phyloP scores from a whole-genome alignment of 2,797 vertebrate species.

The Crax fasciolata region DNA sequence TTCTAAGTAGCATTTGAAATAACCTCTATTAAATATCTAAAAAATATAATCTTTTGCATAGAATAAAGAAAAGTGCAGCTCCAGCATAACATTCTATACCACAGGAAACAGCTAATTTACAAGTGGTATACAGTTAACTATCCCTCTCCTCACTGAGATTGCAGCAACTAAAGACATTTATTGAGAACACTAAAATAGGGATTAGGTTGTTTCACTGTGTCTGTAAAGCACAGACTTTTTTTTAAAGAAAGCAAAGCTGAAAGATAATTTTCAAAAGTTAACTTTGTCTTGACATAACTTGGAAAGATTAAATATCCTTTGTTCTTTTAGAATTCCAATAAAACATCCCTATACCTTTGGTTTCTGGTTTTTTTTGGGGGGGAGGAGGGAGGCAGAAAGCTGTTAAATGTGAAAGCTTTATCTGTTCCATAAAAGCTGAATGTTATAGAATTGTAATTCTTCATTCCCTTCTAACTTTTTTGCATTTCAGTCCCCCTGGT shows the following conservation, averaged over 20 bases:
- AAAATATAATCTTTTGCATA: constrained; percentile 71
- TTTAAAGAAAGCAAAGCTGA: not conserved
- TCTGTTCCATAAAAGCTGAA: not conserved
- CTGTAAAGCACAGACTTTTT: not conserved
- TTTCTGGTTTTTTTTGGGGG: not conserved
- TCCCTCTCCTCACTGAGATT: not conserved
- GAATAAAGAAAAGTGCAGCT: constrained; percentile 67
- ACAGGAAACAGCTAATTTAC: not conserved
- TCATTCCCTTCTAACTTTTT: not conserved
- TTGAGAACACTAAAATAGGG: not conserved
- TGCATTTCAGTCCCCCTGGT: not conserved
- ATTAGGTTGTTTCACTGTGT: not conserved
- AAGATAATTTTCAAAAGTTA: not conserved
- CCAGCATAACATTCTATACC: constrained; percentile 13
- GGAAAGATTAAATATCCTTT: not conserved
- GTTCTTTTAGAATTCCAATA: constrained; percentile 23
- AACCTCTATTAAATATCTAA: constrained; percentile 41
- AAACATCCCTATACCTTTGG: not conserved
- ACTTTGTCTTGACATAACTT: not conserved
- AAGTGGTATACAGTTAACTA: not conserved
- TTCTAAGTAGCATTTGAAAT: constrained; percentile 35
- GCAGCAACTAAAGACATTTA: constrained; percentile 18
- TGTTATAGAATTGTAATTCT: not conserved
- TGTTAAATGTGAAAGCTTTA: not conserved
- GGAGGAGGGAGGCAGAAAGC: not conserved